Conservation (phyloP, 2,113 vertebrate species). For the Tenebrosternarchus preto region DNA sequence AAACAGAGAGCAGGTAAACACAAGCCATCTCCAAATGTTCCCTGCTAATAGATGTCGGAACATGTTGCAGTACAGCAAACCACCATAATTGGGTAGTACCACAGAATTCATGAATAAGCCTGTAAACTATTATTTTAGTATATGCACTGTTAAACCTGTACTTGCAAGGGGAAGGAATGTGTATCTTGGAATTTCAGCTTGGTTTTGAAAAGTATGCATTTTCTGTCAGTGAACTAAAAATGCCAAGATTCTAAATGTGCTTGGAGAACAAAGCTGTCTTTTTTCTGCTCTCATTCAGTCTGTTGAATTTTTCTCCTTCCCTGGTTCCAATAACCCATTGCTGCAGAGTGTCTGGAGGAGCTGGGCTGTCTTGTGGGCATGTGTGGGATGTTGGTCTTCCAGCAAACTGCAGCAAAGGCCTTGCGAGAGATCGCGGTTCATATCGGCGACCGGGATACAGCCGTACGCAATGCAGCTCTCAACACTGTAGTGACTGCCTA, state of each 20-base stretch:
- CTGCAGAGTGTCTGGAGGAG: constrained; percentile 94
- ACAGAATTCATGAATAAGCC: no score
- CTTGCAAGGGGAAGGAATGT: no score
- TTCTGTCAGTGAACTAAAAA: neutral
- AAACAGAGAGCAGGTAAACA: constrained; percentile 90
- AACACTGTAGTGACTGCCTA: constrained; percentile 95
- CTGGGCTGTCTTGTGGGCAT: constrained; percentile 91
- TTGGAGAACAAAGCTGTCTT: no score
- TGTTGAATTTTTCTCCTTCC: fast-evolving
- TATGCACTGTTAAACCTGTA: no score
- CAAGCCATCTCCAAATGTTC: neutral
- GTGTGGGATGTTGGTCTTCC: constrained; percentile 95
- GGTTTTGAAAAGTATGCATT: no score
- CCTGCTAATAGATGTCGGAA: no score
- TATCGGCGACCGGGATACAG: constrained; percentile 93
- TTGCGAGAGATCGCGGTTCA: constrained; percentile 94
- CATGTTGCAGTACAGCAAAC: no score
- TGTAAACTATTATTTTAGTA: no score
- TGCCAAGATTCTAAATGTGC: neutral
- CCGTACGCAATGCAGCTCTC: constrained; percentile 93
- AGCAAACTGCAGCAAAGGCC: constrained; percentile 92
- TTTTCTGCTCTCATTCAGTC: no score
- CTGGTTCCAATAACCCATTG: neutral
- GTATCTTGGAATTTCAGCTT: no score
- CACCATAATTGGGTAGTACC: no score